Evolutionary conservation across 2,113 vertebrate genomes (phyloP), one percentile per base, ranked within the genome.

Genomic region (Hippocampus guttulatus): DNA sequence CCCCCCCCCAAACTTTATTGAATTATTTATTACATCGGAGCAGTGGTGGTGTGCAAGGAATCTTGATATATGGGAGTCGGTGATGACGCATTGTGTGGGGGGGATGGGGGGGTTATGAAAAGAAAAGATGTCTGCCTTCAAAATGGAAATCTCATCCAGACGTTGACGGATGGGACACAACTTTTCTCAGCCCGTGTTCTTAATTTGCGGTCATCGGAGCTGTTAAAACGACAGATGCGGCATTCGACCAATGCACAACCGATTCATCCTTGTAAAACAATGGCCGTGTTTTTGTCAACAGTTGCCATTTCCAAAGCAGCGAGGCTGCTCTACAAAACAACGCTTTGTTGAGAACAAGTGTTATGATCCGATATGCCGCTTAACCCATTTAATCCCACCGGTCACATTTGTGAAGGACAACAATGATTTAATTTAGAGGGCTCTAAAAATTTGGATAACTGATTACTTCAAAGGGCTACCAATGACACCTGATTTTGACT

Each of bases 281-380:
- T 63, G 14, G 18, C 0, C 49, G 27, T 6, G 57, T 58, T 63
- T 23, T 70, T 27, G 33, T 43, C 16, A 40, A n/a, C 66, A 20
- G 23, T 43, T 60, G 55, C 68, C 20, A 70, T 77, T 70, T 54
- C 54, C 49, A 54, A 75, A 38, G 54, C 58, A 71, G 9, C 30
- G n/a, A 63, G 54, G n/a, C 54, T 23, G 8, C 55, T 25, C 58
- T 57, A 69, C 65, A 67, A 62, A 69, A 60, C 33, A 67, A 67
- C 66, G 23, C 0, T 67, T 78, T 41, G 41, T 63, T 58, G 41
- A 38, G 76, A 75, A 75, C 71, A 77, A 81, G 81, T 74, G 67
- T 43, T 61, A 62, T 81, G 30, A 65, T 40, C 55, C 69, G 63
- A 78, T 16, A 8, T 18, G 15, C 4, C 58, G 25, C 5, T 40